phyloP scores from a whole-genome alignment of 2,888 invertebrate genomes.

The Hecatera dysodea region DNA sequence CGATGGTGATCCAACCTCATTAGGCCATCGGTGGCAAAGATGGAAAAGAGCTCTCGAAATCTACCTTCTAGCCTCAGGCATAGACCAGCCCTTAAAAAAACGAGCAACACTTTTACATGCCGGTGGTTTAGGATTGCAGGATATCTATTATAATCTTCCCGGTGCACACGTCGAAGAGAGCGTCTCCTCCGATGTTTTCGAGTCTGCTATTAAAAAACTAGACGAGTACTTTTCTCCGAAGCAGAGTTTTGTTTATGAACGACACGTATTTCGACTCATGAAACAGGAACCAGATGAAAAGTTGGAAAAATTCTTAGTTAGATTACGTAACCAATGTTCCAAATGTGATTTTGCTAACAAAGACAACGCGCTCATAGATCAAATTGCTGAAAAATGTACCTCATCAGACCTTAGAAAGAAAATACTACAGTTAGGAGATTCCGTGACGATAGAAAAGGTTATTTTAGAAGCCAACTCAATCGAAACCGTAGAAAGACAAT shows the following conservation, averaged over 20 bases:
- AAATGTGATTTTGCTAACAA: background rate
- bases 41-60: too few relatives aligned
- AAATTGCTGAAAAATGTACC: background rate
- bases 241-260: background rate
- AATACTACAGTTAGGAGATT: background rate
- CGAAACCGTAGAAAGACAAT: background rate
- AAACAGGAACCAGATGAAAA: too few relatives aligned
- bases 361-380: background rate
- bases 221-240: background rate
- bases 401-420: background rate
- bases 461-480: background rate
- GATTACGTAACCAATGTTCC: too few relatives aligned
- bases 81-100: background rate
- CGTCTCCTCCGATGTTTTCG: background rate
- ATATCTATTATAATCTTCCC: background rate
- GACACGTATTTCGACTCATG: too few relatives aligned
- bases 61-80: background rate
- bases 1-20: too few relatives aligned
- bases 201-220: background rate
- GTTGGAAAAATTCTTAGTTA: too few relatives aligned
- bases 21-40: too few relatives aligned
- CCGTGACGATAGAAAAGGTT: background rate
- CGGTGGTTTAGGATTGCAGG: background rate
- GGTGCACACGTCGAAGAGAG: background rate
- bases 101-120: background rate